phyloP scores from a whole-genome alignment of 2,797 vertebrate species.

The Enteromius fasciolatus region DNA sequence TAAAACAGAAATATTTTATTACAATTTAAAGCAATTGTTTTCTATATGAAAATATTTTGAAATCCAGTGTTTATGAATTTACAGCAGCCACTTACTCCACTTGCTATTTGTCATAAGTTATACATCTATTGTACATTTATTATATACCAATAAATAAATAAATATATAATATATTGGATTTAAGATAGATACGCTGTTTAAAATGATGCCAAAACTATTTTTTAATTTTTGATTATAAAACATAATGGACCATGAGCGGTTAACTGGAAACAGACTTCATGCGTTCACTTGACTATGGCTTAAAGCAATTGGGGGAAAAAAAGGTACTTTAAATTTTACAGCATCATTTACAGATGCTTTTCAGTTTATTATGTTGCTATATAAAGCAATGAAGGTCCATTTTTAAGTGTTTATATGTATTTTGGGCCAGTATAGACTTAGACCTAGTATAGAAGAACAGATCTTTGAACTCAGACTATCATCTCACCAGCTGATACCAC shows the following conservation, averaged over 20 bases:
- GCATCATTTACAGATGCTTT: too few species aligned
- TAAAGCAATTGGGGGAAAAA: not conserved
- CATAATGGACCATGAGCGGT: not conserved
- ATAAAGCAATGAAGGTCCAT: not conserved
- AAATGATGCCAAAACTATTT: not conserved
- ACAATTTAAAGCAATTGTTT: not conserved
- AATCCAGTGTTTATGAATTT: not conserved
- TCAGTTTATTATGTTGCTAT: not conserved
- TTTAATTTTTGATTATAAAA: not conserved
- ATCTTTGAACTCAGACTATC: not conserved
- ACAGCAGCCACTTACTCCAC: not conserved
- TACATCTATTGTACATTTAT: not conserved
- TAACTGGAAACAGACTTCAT: not conserved
- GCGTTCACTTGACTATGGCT: not conserved
- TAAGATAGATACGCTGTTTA: not conserved
- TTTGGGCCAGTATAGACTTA: not conserved
- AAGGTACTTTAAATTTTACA: not conserved
- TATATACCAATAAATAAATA: too few species aligned
- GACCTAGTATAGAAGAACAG: not conserved
- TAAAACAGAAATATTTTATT: not conserved
- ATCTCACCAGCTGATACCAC: constrained; percentile 91
- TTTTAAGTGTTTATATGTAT: not conserved
- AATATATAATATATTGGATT: not conserved
- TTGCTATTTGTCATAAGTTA: not conserved
- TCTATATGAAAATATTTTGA: not conserved